Base-by-base conservation (phyloP, 2,888 invertebrate genomes). In the Melipona bicolor region DNA sequence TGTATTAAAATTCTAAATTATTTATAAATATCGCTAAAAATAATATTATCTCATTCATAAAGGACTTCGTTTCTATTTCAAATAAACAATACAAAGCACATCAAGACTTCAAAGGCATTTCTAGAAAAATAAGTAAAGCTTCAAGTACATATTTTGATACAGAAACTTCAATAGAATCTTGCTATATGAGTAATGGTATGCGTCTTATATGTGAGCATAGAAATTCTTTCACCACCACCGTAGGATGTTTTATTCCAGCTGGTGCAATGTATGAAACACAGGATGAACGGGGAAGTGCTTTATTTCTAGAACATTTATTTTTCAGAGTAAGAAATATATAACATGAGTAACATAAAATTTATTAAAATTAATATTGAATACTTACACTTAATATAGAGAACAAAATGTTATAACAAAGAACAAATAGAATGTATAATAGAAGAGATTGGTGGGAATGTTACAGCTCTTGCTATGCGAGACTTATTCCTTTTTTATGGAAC, bases 401-500 rank as follows among this genome's bases (percentile, higher is more conserved):
- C 91, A 32, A 79, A 61, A 68, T 67, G 76, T 19, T 84, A 69
- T 64, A 84, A 70, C 54, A 79, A 84, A 54, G 73, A 88, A 13
- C 79, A 90, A 76, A 83, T 92, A 56, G 87, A 88, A 27, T 61
- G 75, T 61, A 74, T 86, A 19, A 49, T 92, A 24, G 87, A 88
- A 68, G 81, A 83, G 67, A 90, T 89, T 52, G 92, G 92, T 59
- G 92, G 87, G 62, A 90, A 79, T 67, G 72, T 92, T 49, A 78
- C 74, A 59, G 86, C 90, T 32, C 64, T 88, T 50, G 90, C 91
- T 3, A 88, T 78, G 85, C 84, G 91, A 83, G 92, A 92, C 76
- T 86, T 89, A 79, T 92, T 92, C 77, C 50, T 92, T 6, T 91
- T 91, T 84, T 91, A 91, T 77, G 92, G 91, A 49, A 90, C 89